phyloP scores from a whole-genome alignment of 2,888 invertebrate genomes.

The Pteria penguin region DNA sequence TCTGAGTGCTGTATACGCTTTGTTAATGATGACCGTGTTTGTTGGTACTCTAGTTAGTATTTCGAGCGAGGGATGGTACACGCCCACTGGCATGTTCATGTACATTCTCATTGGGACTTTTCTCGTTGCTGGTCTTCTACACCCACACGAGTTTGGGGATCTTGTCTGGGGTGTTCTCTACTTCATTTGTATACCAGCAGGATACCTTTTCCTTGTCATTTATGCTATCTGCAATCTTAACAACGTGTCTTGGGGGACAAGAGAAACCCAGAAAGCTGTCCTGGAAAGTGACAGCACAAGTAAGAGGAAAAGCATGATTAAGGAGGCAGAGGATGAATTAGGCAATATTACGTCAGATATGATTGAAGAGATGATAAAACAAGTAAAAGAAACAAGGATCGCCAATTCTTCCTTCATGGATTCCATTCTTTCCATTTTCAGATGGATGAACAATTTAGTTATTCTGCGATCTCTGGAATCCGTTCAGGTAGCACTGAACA shows the following conservation, averaged over 20 bases:
- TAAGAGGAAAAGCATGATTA: slow-evolving; percentile 1
- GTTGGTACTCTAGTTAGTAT: slow-evolving; percentile 98
- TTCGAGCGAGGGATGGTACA: slow-evolving; percentile 90
- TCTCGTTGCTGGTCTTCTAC: slow-evolving; percentile 96
- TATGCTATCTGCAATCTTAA: slow-evolving; percentile 95
- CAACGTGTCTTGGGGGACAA: slow-evolving; percentile 95
- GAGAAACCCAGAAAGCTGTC: slow-evolving; percentile 82
- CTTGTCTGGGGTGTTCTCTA: slow-evolving; percentile 87
- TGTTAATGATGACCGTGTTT: slow-evolving; percentile 99
- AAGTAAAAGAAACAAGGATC: slow-evolving; percentile 16
- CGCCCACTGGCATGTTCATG: slow-evolving; percentile 55
- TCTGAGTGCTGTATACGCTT: slow-evolving; percentile 91
- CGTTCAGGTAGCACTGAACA: slow-evolving; percentile 17
- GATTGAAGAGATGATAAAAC: slow-evolving; percentile 17
- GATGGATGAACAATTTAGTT: slow-evolving; percentile 32
- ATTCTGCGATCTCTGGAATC: slow-evolving; percentile 27
- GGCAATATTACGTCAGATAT: slow-evolving; percentile 14
- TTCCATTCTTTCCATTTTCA: slow-evolving; percentile 22
- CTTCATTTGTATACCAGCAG: slow-evolving; percentile 94
- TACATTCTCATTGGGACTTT: slow-evolving; percentile 90
- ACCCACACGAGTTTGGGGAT: slow-evolving; percentile 88
- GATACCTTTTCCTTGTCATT: slow-evolving; percentile 94
- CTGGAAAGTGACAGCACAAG: neutral
- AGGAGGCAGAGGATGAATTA: slow-evolving; percentile 22
- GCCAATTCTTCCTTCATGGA: neutral